Conservation (phyloP, 2,797 vertebrate species). For the Notamacropus eugenii region DNA sequence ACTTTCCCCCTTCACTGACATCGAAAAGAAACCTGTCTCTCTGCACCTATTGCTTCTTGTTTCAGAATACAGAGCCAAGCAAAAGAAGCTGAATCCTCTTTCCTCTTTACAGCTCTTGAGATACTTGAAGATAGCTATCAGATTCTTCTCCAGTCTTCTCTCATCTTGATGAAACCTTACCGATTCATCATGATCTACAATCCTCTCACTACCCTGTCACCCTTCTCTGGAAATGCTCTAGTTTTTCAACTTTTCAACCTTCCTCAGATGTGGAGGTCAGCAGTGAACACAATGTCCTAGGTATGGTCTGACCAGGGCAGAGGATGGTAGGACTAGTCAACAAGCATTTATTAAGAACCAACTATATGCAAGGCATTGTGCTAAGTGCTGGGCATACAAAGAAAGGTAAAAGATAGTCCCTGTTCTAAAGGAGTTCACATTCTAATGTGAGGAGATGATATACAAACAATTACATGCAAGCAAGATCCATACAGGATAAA, state of each 20-base stretch:
- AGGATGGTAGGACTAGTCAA: background rate
- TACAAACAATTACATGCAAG: background rate
- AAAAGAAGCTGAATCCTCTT: background rate
- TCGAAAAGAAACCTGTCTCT: background rate
- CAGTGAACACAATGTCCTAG: background rate
- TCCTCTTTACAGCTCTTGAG: background rate
- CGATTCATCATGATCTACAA: background rate
- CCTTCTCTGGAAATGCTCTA: background rate
- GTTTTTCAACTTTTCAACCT: constrained; percentile 10
- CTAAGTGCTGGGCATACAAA: background rate
- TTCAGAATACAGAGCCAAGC: background rate
- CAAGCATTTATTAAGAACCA: background rate
- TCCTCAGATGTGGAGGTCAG: background rate
- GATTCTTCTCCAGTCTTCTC: background rate
- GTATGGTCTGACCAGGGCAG: background rate
- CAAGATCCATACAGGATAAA: background rate
- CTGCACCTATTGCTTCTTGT: background rate
- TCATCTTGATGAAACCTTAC: background rate
- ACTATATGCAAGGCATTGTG: background rate
- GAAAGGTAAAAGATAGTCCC: background rate
- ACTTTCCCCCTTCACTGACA: background rate
- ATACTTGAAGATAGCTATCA: background rate
- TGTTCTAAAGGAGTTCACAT: background rate
- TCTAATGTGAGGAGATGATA: background rate
- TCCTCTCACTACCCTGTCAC: background rate